Evolutionary conservation across 2,888 invertebrate species (phyloP).

Genomic region (Tigriopus californicus): DNA sequence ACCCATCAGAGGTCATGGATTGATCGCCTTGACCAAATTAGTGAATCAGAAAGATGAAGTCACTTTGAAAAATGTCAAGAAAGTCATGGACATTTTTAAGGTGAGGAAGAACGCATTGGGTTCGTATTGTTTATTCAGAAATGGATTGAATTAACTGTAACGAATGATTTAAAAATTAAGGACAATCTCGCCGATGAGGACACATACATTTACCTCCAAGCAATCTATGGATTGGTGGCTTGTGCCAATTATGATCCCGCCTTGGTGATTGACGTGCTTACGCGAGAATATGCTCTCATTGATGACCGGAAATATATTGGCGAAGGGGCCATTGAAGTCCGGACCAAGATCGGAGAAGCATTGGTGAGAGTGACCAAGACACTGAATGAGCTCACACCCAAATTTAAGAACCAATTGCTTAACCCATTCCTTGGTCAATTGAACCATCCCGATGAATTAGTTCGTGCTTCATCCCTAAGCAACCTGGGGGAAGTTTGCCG

Average conservation of each 20-base stretch:
- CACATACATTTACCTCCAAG: constrained; percentile 58
- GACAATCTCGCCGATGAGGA: constrained; percentile 55
- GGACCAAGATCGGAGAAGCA: constrained; percentile 61
- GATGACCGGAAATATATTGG: background rate
- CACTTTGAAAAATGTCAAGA: constrained; percentile 42
- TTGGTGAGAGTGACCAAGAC: constrained; percentile 48
- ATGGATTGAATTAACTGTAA: constrained; percentile 5
- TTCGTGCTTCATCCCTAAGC: constrained; percentile 60
- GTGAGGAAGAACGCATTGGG: too few species aligned
- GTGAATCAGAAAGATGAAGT: constrained; percentile 43
- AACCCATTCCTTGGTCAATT: constrained; percentile 49
- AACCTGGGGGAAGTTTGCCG: constrained; percentile 62
- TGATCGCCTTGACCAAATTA: constrained; percentile 50
- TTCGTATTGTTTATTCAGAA: too few species aligned
- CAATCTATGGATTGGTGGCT: constrained; percentile 49
- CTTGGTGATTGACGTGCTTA: constrained; percentile 44
- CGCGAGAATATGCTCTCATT: constrained; percentile 39
- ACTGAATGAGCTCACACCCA: constrained; percentile 48
- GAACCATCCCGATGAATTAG: constrained; percentile 47
- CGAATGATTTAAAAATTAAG: constrained; percentile 29
- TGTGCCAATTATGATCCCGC: constrained; percentile 32
- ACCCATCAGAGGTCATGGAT: constrained; percentile 61
- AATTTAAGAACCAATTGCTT: constrained; percentile 46
- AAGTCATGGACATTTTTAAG: constrained; percentile 46
- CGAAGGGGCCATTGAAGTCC: constrained; percentile 26